Evolutionary conservation across 2,797 vertebrate genomes (phyloP), one percentile per base, ranked within the genome.

Genomic region (Eulemur mongoz): DNA sequence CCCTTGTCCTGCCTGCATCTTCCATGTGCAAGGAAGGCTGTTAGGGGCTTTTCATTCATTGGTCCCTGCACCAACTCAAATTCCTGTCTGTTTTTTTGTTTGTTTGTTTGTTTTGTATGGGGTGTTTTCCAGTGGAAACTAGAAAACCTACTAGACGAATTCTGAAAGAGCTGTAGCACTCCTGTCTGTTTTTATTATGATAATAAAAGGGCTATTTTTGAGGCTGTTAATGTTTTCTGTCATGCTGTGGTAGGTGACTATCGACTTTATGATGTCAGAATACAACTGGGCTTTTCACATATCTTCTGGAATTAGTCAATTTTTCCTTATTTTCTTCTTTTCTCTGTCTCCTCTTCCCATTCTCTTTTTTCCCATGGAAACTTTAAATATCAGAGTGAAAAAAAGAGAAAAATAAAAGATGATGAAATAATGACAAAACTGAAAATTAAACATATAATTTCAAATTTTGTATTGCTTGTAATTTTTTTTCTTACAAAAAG

Each of bases 361-460:
- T 72, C 27, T 65, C 27, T 65, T 80, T 92, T 85, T 18, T 81
- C 14, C 25, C 35, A 63, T 25, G 43, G 40, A 48, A 38, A 8
- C 17, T 67, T 81, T 67, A 81, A 70, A 69, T 89, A 82, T 38
- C 5, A 59, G 18, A 61, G 38, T 65, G 13, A 9, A 18, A 84
- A 63, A 83, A 45, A n/a, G 30, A 59, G 12, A 67, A 91, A 59
- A 23, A 35, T 23, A 54, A 82, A 80, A 88, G 13, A 9, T 63
- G 65, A 45, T 81, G 4, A 90, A 40, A 23, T 72, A 73, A 48
- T 35, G 25, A 59, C 65, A 5, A 81, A 48, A 54, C 27, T 63
- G 32, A 86, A 80, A 94, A 50, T n/a, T 22, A 40, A 94, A 50
- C 27, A 78, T 85, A 72, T 83, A 78, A 84, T 92, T 94, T 59